These are phyloP conservation scores for Euphonia xanthogaster DNA, from an alignment of 2,797 vertebrate species.

Conservation along the genomic window DNA sequence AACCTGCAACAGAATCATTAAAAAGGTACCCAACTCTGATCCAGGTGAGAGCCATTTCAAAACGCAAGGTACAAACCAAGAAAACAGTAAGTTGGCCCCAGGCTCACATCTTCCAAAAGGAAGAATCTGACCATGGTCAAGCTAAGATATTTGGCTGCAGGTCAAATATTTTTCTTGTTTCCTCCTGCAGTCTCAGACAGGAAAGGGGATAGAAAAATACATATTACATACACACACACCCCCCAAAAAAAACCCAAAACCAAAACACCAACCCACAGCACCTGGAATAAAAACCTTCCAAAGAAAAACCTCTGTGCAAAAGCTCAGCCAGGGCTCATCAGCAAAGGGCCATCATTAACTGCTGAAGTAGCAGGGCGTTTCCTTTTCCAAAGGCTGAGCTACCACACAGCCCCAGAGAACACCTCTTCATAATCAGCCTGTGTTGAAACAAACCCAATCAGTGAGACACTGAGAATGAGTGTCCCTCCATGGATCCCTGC, in stretches of 20 bases:
- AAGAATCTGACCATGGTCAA: neutral
- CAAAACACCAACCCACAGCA: neutral
- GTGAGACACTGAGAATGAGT: constrained; percentile 1
- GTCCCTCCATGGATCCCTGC: neutral
- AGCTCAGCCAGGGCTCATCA: constrained; percentile 18
- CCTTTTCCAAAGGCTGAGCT: constrained; percentile 11
- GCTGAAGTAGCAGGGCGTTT: constrained; percentile 7
- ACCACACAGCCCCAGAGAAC: neutral
- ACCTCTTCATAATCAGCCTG: constrained; percentile 57
- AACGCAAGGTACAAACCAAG: neutral
- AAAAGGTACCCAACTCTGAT: neutral
- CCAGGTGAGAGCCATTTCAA: neutral
- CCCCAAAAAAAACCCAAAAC: neutral
- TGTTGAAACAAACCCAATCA: constrained; percentile 64
- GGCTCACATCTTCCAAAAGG: neutral
- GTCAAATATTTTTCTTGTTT: neutral
- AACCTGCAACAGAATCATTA: neutral
- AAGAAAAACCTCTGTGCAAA: neutral
- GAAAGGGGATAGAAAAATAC: neutral
- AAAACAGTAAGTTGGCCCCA: neutral
- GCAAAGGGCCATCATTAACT: neutral
- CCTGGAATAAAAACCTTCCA: neutral
- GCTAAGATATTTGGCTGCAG: neutral
- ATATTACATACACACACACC: too few species aligned
- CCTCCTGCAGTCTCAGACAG: neutral